phyloP scores from a whole-genome alignment of 2,113 vertebrate species.

The Aegithalos caudatus region DNA sequence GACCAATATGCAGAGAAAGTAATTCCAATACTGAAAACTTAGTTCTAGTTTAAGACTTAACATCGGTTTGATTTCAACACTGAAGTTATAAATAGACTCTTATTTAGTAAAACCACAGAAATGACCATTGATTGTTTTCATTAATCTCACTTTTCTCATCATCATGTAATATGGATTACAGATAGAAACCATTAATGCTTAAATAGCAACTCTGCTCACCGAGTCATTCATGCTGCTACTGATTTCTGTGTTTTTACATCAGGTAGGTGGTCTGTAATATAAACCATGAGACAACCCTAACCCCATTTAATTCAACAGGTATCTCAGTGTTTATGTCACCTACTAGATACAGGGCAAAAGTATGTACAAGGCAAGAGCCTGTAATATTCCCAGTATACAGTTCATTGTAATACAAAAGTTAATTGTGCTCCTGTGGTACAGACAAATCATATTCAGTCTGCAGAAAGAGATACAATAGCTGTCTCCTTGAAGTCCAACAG shows the following conservation, averaged over 20 bases:
- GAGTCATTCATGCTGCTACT: conserved; percentile 21
- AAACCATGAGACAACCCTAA: neutral
- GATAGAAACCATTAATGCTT: conserved; percentile 59
- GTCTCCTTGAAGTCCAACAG: neutral
- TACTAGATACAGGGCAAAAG: neutral
- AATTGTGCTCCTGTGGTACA: neutral
- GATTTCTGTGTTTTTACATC: conserved; percentile 33
- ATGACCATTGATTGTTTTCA: conserved; percentile 72
- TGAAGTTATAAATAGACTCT: conserved; percentile 57
- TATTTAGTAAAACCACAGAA: conserved; percentile 71
- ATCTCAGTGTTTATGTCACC: neutral
- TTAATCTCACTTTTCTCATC: conserved; percentile 75
- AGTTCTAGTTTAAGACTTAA: conserved; percentile 42
- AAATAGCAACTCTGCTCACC: conserved; percentile 49
- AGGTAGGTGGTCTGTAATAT: neutral
- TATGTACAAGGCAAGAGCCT: neutral
- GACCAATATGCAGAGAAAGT: neutral
- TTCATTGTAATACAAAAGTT: neutral
- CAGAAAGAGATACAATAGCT: neutral
- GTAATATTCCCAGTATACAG: neutral
- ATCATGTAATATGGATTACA: conserved; percentile 68
- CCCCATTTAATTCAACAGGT: neutral
- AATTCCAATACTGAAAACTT: neutral
- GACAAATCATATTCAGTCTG: neutral
- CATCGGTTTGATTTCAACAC: conserved; percentile 50